phyloP scores from a whole-genome alignment of 2,888 invertebrate genomes.

The Noctuana brunneofusca region DNA sequence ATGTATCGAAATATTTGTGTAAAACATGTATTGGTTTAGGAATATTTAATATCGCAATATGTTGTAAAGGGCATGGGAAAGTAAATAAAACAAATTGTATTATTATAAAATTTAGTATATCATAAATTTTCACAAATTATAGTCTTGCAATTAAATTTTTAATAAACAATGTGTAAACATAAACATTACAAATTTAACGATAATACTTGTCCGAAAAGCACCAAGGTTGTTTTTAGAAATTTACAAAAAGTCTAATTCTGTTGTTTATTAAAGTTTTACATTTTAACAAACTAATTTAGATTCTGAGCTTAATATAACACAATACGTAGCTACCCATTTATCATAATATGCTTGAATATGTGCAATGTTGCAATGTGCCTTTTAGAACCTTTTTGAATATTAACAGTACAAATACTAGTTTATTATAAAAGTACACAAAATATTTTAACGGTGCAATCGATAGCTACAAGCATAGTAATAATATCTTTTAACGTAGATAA shows the following conservation, averaged over 20 bases:
- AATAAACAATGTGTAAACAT: slow-evolving; percentile 63
- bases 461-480: slow-evolving; percentile 15
- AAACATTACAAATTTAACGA: slow-evolving; percentile 65
- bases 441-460: slow-evolving; percentile 24
- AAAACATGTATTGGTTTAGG: not conserved
- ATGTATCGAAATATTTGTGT: too few species aligned
- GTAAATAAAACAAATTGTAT: slow-evolving; percentile 35
- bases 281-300: too few species aligned
- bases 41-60: not conserved
- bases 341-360: too few species aligned
- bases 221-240: slow-evolving; percentile 40
- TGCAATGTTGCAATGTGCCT: not conserved
- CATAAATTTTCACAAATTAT: slow-evolving; percentile 67
- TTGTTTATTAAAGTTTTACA: not conserved
- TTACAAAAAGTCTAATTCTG: not conserved
- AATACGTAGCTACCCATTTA: too few species aligned
- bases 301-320: too few species aligned
- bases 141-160: slow-evolving; percentile 61
- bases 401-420: too few species aligned
- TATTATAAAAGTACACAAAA: slow-evolving; percentile 31
- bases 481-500: slow-evolving; percentile 21
- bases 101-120: slow-evolving; percentile 79
- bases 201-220: slow-evolving; percentile 66
- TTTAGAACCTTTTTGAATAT: not conserved
- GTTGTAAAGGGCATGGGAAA: not conserved